These are phyloP conservation scores for Acarapis woodi DNA, from an alignment of 1,140 invertebrate species.

Conservation along the genomic window DNA sequence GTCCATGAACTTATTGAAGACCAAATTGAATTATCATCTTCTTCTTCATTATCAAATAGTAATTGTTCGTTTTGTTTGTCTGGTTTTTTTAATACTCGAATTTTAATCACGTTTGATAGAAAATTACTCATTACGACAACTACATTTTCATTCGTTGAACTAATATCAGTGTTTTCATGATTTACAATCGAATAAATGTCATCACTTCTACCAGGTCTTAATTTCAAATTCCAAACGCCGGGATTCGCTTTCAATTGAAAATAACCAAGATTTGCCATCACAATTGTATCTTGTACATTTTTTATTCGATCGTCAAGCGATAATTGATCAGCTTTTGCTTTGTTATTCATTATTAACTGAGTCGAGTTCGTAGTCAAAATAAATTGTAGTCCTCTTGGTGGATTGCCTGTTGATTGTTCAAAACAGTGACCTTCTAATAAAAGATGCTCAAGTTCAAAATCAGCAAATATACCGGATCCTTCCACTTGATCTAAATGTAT, in stretches of 20 bases:
- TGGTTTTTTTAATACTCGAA: conserved; percentile 57
- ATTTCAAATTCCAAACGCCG: conserved; percentile 61
- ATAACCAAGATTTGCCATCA: conserved; percentile 97
- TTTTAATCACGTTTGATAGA: conserved; percentile 59
- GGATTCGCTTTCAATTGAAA: conserved; percentile 94
- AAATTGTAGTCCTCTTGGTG: conserved; percentile 82
- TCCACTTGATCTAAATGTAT: conserved; percentile 38
- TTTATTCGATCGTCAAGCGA: too few relatives aligned
- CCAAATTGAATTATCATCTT: conserved; percentile 11
- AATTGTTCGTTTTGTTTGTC: conserved; percentile 57
- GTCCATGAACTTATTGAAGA: conserved; percentile 7
- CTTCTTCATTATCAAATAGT: conserved; percentile 41
- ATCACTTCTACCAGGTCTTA: conserved; percentile 60
- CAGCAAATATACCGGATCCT: conserved; percentile 25
- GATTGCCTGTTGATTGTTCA: conserved; percentile 61
- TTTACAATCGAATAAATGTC: conserved; percentile 57
- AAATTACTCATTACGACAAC: conserved; percentile 62
- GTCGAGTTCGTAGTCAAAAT: conserved; percentile 53
- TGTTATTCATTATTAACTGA: too few relatives aligned
- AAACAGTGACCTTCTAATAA: conserved; percentile 83
- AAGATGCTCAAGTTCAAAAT: conserved; percentile 70
- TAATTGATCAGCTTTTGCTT: too few relatives aligned
- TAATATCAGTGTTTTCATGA: conserved; percentile 39
- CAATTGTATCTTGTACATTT: conserved; percentile 79
- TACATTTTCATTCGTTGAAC: conserved; percentile 28